A percentile compares a stretch with the other conserved stretches of the same genome.
These are phyloP conservation scores for Apis florea DNA, from an alignment of 1,140 invertebrate genomes.

Conservation along the genomic window DNA sequence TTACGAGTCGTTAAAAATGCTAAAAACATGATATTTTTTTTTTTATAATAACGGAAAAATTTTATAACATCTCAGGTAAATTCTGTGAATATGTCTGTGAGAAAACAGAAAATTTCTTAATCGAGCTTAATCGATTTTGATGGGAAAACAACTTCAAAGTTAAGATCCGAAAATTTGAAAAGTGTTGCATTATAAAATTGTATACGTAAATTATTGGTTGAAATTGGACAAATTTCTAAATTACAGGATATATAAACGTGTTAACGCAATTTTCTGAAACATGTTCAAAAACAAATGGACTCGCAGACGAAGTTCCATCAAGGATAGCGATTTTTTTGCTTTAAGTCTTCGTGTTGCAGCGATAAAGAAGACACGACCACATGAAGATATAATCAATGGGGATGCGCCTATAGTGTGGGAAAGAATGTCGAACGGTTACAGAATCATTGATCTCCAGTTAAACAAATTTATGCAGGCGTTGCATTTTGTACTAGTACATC, in stretches of 20 bases:
- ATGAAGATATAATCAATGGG: no score
- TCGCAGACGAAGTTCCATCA: not conserved
- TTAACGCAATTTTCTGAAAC: not conserved
- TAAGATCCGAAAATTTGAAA: not conserved
- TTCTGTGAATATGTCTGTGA: not conserved
- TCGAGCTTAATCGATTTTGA: not conserved
- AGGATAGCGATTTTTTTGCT: not conserved
- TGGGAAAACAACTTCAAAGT: not conserved
- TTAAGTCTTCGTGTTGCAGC: not conserved
- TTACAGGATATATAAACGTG: not conserved
- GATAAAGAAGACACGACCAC: not conserved
- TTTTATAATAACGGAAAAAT: not conserved
- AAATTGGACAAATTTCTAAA: not conserved
- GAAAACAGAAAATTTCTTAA: not conserved
- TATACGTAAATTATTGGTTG: not conserved
- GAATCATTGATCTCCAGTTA: constrained; percentile 48
- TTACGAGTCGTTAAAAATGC: not conserved
- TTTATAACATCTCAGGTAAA: not conserved
- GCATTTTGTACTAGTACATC: constrained; percentile 54
- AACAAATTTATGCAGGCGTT: constrained; percentile 46
- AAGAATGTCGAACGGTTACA: constrained; percentile 52
- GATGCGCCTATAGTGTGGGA: constrained; percentile 50
- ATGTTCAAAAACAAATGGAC: not conserved
- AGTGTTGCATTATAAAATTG: not conserved
- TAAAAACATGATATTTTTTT: not conserved